Percentiles rank a stretch among this genome's conserved stretches.
Conservation (phyloP, 2,888 invertebrate genomes). For the Athalia rosae region DNA sequence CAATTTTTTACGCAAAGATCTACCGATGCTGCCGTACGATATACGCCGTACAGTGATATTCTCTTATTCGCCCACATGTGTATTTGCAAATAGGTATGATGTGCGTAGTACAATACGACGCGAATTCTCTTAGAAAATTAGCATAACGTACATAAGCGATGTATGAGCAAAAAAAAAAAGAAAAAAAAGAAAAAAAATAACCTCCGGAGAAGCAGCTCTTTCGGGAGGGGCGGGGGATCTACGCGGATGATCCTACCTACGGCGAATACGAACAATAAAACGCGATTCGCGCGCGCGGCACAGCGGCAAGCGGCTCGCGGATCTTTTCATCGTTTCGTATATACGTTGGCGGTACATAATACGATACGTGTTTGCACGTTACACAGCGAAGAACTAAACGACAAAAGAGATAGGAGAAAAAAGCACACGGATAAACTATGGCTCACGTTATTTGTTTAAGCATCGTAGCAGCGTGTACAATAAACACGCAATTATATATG, state of each 20-base stretch:
- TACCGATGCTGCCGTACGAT: background rate
- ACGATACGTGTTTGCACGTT: background rate
- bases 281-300: constrained; percentile 25
- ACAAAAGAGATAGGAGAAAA: too few species aligned
- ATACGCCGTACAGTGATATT: background rate
- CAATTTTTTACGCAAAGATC: background rate
- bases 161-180: too few species aligned
- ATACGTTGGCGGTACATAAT: constrained; percentile 21
- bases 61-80: constrained; percentile 23
- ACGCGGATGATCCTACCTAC: too few species aligned
- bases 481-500: too few species aligned
- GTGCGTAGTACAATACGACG: background rate
- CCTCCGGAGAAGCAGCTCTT: background rate
- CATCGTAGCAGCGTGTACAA: too few species aligned
- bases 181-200: too few species aligned
- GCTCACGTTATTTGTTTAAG: too few species aligned
- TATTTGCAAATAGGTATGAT: background rate
- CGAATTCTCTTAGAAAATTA: constrained; percentile 7
- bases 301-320: background rate
- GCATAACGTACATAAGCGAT: background rate
- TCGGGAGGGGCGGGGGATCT: constrained; percentile 19
- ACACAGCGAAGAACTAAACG: too few species aligned
- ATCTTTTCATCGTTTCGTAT: background rate
- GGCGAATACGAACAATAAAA: constrained; percentile 11
- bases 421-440: too few species aligned